Base-by-base conservation (phyloP, 2,888 invertebrate genomes). In the Oasisia sp. region DNA sequence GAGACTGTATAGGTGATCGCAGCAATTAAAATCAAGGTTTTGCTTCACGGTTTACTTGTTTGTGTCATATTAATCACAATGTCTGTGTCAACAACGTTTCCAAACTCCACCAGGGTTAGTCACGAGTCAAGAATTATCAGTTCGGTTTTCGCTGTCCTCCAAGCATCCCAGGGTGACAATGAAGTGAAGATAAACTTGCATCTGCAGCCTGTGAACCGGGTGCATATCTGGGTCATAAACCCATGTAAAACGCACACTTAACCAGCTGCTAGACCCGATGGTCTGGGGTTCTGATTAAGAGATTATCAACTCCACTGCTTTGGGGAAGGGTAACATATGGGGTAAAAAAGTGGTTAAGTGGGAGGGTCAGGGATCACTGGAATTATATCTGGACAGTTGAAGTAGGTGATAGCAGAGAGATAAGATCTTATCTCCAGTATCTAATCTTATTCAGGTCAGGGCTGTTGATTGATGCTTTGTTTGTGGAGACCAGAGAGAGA, bases 181-280 rank as follows among this genome's bases (percentile, higher is more conserved):
- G 56, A 56, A 56, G 19, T 56, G 74, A 74, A 74, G 27, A 74
- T 74, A 74, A 74, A 74, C n/a, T 19, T 74, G 19, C 27, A 74
- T 74, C 74, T 74, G 74, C 74, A 74, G 74, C 0, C n/a, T 0
- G 14, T 74, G n/a, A 27, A 74, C 74, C 0, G 27, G 38, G 74
- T 74, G 74, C 74, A 74, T 74, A 74, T 74, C 74, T 74, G 74
- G 74, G 74, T 74, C 74, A 74, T 74, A 74, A 74, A 74, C 74
- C 27, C 74, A 74, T 74, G 74, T 74, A 74, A 74, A 74, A 74
- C 27, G 74, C 74, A 74, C 74, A 74, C 74, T 74, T 74, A 74
- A 74, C 7, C 27, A 74, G n/a, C 74, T 74, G 74, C 27, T 74
- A 74, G 74, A 74, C 27, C 74, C 27, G 74, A 74, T 74, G 27